Evolutionary conservation across 2,797 vertebrate species (phyloP).

Genomic region (Urosaurus nigricauda): DNA sequence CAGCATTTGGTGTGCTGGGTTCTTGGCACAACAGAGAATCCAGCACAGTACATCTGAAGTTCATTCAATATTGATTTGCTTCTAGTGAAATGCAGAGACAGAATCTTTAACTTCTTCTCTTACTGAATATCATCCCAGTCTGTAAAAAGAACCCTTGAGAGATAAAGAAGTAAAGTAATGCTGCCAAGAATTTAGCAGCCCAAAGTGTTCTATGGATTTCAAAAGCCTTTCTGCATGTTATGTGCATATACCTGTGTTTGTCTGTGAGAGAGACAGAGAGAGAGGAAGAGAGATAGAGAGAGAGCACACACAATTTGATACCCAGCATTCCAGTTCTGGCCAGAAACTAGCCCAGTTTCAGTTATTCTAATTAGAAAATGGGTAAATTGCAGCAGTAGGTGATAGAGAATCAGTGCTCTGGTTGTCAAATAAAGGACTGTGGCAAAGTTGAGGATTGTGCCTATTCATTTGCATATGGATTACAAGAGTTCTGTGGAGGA

Average conservation of each 20-base stretch:
- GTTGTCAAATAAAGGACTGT: neutral
- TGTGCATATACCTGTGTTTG: neutral
- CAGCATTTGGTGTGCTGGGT: slow-evolving; percentile 61
- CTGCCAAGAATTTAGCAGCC: neutral
- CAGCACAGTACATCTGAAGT: slow-evolving; percentile 60
- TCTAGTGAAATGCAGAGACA: slow-evolving; percentile 51
- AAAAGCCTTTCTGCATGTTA: neutral
- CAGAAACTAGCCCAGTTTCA: neutral
- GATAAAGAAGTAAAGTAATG: neutral
- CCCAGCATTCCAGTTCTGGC: neutral
- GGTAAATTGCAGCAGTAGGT: neutral
- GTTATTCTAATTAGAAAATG: neutral
- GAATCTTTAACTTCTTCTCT: slow-evolving; percentile 9
- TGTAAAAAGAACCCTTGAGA: neutral
- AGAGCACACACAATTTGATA: neutral
- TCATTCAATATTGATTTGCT: slow-evolving; percentile 74
- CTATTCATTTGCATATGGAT: neutral
- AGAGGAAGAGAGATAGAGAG: no score
- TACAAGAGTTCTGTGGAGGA: neutral
- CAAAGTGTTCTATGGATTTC: neutral
- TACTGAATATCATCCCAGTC: neutral
- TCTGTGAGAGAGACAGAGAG: neutral
- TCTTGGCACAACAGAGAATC: slow-evolving; percentile 55
- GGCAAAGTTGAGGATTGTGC: no score
- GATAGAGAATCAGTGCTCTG: neutral